These are phyloP conservation scores for Acrossocheilus fasciatus DNA, from an alignment of 2,797 vertebrate genomes.

Conservation along the genomic window DNA sequence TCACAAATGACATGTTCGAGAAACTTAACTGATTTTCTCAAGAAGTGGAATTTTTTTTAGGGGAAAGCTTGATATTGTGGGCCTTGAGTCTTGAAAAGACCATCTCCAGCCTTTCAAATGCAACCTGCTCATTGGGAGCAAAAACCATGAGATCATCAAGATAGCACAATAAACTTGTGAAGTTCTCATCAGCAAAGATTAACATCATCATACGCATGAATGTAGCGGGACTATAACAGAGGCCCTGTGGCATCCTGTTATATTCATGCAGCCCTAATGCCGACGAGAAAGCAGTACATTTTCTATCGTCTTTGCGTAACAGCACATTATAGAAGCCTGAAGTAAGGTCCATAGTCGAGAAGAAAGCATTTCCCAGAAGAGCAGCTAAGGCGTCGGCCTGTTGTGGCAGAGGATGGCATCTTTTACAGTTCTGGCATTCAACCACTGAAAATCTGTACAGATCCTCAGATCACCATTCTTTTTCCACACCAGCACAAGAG, in stretches of 20 bases:
- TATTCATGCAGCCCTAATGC: background rate
- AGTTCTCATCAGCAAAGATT: background rate
- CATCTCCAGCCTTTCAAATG: background rate
- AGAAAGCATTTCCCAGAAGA: background rate
- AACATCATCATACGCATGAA: background rate
- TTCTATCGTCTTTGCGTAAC: background rate
- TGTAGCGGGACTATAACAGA: background rate
- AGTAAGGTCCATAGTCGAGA: background rate
- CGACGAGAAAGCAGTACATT: background rate
- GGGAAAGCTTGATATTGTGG: background rate
- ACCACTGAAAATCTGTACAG: background rate
- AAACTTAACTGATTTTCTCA: background rate
- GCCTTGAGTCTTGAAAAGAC: background rate
- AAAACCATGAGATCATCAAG: background rate
- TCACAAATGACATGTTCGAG: background rate
- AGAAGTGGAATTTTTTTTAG: background rate
- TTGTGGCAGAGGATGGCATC: too few relatives aligned
- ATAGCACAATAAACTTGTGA: background rate
- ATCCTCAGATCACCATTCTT: background rate
- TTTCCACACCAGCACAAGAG: background rate
- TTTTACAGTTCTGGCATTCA: background rate
- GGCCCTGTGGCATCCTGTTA: background rate
- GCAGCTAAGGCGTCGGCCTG: too few relatives aligned
- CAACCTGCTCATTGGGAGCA: background rate
- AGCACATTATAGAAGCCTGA: background rate